A percentile compares a stretch with the other conserved stretches of the same genome.
Conservation (phyloP, 1,140 invertebrate species). For the Eueides isabella region DNA sequence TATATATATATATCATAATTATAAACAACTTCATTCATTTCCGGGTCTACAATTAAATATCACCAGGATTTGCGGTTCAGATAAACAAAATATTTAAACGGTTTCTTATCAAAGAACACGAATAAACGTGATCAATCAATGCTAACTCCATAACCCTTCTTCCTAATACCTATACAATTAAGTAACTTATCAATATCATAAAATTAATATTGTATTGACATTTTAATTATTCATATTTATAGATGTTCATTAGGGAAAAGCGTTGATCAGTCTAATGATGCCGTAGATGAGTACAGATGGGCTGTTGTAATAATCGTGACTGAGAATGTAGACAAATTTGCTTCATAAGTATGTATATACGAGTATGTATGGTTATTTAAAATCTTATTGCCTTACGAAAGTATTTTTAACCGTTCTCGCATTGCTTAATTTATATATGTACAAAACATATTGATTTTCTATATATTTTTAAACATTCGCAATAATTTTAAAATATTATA, state of each 20-base stretch:
- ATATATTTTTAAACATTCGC: no score
- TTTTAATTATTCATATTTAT: slow-evolving; percentile 41
- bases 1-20: background rate
- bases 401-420: slow-evolving; percentile 56
- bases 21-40: background rate
- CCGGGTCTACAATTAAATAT: background rate
- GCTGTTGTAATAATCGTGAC: slow-evolving; percentile 71
- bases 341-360: slow-evolving; percentile 41
- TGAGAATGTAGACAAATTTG: slow-evolving; percentile 70
- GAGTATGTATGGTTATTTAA: slow-evolving; percentile 59
- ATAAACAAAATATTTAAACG: background rate
- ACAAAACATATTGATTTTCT: no score
- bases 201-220: slow-evolving; percentile 11
- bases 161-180: slow-evolving; percentile 8
- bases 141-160: background rate
- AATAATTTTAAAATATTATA: no score
- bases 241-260: slow-evolving; percentile 34
- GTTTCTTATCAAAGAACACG: background rate
- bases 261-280: slow-evolving; percentile 45
- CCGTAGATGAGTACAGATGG: slow-evolving; percentile 44
- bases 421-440: slow-evolving; percentile 50
- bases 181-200: background rate
- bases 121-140: slow-evolving; percentile 5
- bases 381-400: slow-evolving; percentile 74
- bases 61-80: background rate